Evolutionary conservation across 2,888 invertebrate genomes (phyloP).

Genomic region (Mechanitis messenoides): DNA sequence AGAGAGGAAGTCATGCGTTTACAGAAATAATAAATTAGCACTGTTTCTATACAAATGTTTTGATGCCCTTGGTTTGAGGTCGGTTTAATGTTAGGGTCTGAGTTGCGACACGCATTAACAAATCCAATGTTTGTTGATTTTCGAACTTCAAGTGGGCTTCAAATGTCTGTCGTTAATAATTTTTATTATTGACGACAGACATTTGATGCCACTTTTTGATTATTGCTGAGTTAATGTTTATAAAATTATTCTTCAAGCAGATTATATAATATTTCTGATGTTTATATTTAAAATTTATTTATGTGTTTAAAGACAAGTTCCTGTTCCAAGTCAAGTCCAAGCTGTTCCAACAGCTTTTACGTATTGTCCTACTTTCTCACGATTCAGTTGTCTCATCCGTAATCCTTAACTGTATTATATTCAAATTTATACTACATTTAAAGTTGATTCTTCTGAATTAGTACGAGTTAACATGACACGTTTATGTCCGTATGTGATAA

Average conservation of each 20-base stretch:
- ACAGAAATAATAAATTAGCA: slow-evolving; percentile 69
- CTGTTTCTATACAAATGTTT: slow-evolving; percentile 55
- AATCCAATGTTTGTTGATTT: slow-evolving; percentile 57
- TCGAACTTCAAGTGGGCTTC: slow-evolving; percentile 54
- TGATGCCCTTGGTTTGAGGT: slow-evolving; percentile 65
- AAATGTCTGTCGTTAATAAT: slow-evolving; percentile 40
- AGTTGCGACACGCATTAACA: slow-evolving; percentile 58
- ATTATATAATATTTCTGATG: background rate
- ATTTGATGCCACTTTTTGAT: slow-evolving; percentile 14
- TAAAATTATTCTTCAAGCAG: background rate
- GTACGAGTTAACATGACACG: slow-evolving; percentile 20
- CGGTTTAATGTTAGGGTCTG: slow-evolving; percentile 52
- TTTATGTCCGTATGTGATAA: slow-evolving; percentile 19
- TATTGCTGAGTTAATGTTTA: slow-evolving; percentile 22
- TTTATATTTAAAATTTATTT: no score
- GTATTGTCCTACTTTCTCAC: slow-evolving; percentile 3
- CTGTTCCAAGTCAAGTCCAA: no score
- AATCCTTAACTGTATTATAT: slow-evolving; percentile 6
- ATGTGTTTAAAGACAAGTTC: background rate
- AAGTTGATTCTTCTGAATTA: slow-evolving; percentile 17
- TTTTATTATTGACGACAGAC: slow-evolving; percentile 13
- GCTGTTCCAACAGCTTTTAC: background rate
- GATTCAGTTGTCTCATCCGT: slow-evolving; percentile 2
- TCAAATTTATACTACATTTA: slow-evolving; percentile 5
- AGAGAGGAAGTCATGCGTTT: slow-evolving; percentile 71